phyloP scores from a whole-genome alignment of 1,140 invertebrate species.

The Drosophila arawakana region DNA sequence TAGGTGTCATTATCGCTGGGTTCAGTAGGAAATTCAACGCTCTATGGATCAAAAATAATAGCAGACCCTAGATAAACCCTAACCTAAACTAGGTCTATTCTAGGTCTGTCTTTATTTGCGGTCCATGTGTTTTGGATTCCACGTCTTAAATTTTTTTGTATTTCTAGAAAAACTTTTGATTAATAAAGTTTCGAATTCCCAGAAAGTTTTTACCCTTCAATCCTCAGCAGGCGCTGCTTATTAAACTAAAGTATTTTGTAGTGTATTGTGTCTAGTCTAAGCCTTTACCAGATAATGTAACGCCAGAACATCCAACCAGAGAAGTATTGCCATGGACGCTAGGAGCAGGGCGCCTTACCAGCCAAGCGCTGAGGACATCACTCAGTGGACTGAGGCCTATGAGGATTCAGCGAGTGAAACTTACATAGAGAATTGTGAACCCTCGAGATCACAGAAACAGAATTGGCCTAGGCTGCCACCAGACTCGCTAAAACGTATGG shows the following conservation, averaged over 20 bases:
- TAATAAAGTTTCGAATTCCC: no score
- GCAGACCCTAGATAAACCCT: not conserved
- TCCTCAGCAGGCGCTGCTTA: not conserved
- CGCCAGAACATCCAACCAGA: not conserved
- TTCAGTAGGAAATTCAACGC: not conserved
- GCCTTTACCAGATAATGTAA: conserved; percentile 12
- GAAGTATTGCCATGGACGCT: not conserved
- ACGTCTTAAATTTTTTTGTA: not conserved
- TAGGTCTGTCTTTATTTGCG: conserved; percentile 10
- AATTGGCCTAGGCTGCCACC: no score
- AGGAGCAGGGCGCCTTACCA: not conserved
- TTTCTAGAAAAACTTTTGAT: no score
- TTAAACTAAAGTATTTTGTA: conserved; percentile 4
- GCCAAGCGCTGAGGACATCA: not conserved
- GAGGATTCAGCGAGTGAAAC: not conserved
- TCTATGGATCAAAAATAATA: not conserved
- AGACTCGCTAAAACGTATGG: no score
- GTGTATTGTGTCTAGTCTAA: not conserved
- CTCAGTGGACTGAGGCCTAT: not conserved
- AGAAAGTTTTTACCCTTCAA: no score
- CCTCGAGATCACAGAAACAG: not conserved
- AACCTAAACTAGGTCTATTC: not conserved
- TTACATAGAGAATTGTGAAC: not conserved
- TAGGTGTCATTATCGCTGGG: not conserved
- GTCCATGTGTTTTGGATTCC: not conserved